phyloP scores from a whole-genome alignment of 2,113 vertebrate species.

The Anguilla japonica region DNA sequence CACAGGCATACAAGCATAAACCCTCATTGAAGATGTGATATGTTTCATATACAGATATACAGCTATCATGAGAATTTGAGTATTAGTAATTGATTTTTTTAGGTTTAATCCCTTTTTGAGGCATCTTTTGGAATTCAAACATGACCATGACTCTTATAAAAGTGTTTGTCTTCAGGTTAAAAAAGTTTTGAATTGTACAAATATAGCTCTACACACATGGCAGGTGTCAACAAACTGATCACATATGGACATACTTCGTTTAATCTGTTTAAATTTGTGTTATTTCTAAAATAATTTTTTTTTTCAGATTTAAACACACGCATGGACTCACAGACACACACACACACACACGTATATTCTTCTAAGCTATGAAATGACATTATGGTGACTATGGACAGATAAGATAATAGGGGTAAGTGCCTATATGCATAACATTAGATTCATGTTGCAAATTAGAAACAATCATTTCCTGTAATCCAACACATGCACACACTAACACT shows the following conservation, averaged over 20 bases:
- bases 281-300: background rate
- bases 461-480: too few species aligned
- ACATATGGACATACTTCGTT: background rate
- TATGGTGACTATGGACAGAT: too few species aligned
- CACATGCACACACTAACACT: too few species aligned
- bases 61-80: background rate
- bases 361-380: too few species aligned
- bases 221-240: background rate
- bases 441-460: too few species aligned
- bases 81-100: background rate
- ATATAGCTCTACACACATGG: background rate
- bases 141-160: background rate
- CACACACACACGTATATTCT: too few species aligned
- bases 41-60: background rate
- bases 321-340: too few species aligned
- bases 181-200: background rate
- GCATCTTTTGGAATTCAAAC: background rate
- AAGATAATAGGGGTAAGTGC: too few species aligned
- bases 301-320: too few species aligned
- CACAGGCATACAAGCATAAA: conserved; percentile 24
- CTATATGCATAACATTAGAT: too few species aligned
- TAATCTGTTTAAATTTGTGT: background rate
- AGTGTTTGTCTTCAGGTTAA: background rate
- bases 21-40: background rate
- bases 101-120: background rate